phyloP scores from a whole-genome alignment of 1,140 invertebrate genomes.

The Cotesia glomerata region DNA sequence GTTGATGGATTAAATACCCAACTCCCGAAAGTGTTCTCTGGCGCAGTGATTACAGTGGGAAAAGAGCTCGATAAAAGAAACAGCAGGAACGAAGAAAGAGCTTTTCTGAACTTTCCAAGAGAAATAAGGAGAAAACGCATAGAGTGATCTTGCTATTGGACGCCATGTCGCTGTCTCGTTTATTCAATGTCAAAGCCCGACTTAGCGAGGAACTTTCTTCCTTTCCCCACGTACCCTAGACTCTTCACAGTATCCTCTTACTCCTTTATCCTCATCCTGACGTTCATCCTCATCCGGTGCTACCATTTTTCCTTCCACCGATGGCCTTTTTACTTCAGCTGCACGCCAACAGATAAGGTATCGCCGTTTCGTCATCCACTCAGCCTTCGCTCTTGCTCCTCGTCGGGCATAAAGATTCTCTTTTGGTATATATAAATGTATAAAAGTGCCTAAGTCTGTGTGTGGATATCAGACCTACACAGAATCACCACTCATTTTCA shows the following conservation, averaged over 20 bases:
- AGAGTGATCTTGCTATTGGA: constrained; percentile 40
- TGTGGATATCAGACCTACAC: too few relatives aligned
- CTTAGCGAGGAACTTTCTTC: constrained; percentile 34
- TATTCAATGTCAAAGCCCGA: constrained; percentile 52
- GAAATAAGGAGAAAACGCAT: background rate
- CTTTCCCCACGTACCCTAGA: too few relatives aligned
- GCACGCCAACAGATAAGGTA: constrained; percentile 35
- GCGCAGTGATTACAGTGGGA: too few relatives aligned
- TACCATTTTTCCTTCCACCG: constrained; percentile 37
- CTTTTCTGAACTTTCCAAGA: background rate
- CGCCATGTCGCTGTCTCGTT: constrained; percentile 52
- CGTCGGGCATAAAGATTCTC: constrained; percentile 11
- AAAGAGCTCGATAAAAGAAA: background rate
- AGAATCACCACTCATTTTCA: background rate
- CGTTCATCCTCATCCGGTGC: constrained; percentile 7
- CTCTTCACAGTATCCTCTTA: too few relatives aligned
- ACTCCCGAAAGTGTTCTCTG: too few relatives aligned
- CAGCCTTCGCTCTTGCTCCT: constrained; percentile 6
- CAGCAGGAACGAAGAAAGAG: background rate
- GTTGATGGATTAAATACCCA: too few relatives aligned
- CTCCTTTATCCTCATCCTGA: background rate
- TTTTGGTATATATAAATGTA: background rate
- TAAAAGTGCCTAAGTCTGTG: too few relatives aligned
- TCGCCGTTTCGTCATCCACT: constrained; percentile 35
- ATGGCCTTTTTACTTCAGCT: constrained; percentile 39